Evolutionary conservation across 2,797 vertebrate genomes (phyloP), one percentile per base, ranked within the genome.

Genomic region (Sandelia bainsii): DNA sequence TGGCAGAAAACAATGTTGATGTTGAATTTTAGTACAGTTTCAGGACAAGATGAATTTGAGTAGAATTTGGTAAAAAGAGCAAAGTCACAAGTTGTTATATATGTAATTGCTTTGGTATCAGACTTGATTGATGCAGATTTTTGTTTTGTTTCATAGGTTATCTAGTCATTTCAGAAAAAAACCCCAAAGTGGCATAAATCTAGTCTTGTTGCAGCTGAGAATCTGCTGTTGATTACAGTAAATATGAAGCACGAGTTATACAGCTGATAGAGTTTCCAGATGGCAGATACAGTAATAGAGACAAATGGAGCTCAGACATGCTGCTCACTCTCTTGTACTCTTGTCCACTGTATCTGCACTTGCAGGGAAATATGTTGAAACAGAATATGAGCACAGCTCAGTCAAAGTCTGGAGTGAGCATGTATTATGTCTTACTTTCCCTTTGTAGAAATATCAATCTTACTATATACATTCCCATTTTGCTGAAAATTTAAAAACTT

Each of bases 181-280:
- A 17, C 37, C 25, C 25, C 58, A 19, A 68, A 81, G 77, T 73
- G 79, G 58, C 65, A 69, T 80, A 75, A 82, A 85, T 84, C 66
- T 72, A 79, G 80, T 77, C 83, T 84, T 73, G 79, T 79, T 81
- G 66, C 86, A 79, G 82, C 84, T 67, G 59, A 53, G 52, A 79
- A 74, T 91, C 90, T 92, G 91, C 84, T 90, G 86, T 83, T 89
- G 83, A 91, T 92, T 91, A 91, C 73, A 79, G 79, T 87, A 74
- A 82, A 81, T 90, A 84, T 74, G 82, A 87, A 86, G 64, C 75
- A 53, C 4, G 11, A 53, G 52, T 88, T 67, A 82, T 90, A 80
- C 86, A 87, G 81, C 69, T 79, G 82, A 92, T 85, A 68, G 80
- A 75, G 83, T 88, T 91, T 88, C 88, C 89, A 93, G 89, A 92